Evolutionary conservation across 2,797 vertebrate genomes (phyloP).

Genomic region (Schizopygopsis malacanthus): DNA sequence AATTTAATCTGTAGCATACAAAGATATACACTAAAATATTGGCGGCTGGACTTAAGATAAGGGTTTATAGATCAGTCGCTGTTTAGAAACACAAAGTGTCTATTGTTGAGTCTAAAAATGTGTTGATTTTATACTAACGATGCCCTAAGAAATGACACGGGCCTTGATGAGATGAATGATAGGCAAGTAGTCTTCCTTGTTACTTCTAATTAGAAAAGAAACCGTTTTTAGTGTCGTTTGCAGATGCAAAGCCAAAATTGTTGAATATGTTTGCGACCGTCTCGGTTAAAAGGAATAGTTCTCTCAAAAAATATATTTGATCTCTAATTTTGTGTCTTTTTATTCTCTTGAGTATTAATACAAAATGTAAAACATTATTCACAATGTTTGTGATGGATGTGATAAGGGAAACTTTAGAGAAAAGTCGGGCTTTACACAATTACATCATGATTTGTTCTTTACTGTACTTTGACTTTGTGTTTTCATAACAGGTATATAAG

Average conservation of each 20-base stretch:
- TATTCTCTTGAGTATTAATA: neutral
- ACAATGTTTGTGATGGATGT: neutral
- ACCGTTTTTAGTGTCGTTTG: neutral
- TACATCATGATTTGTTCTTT: conserved; percentile 11
- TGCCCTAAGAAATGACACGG: neutral
- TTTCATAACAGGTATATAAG: neutral
- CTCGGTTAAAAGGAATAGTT: neutral
- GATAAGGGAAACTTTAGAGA: conserved; percentile 20
- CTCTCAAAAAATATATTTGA: neutral
- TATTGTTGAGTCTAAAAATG: neutral
- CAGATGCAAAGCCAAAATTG: neutral
- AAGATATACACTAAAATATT: neutral
- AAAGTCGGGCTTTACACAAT: neutral
- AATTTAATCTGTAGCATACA: neutral
- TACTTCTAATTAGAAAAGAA: neutral
- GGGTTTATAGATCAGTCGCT: neutral
- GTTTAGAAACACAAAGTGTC: neutral
- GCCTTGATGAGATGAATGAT: conserved; percentile 13
- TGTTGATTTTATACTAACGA: neutral
- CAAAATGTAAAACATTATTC: neutral
- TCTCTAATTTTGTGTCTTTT: neutral
- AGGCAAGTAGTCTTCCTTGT: neutral
- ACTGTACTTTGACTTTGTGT: conserved; percentile 13
- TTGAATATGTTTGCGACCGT: neutral
- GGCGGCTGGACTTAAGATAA: neutral